phyloP scores from a whole-genome alignment of 2,113 vertebrate species.

The Sebastes fasciatus region DNA sequence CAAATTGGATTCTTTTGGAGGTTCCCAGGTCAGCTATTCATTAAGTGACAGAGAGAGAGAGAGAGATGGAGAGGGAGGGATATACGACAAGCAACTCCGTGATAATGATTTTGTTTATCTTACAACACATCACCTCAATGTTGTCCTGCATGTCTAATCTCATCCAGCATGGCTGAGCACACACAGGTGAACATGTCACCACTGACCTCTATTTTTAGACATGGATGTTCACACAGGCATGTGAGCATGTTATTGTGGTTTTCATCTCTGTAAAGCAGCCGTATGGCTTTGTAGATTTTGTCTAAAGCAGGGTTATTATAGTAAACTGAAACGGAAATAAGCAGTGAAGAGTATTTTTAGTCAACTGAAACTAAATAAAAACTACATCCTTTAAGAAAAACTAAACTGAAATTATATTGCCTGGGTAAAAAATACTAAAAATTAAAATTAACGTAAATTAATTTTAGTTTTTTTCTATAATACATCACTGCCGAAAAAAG shows the following conservation, averaged over 20 bases:
- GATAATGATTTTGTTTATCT: conserved; percentile 28
- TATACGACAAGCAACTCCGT: conserved; percentile 11
- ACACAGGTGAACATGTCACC: conserved; percentile 60
- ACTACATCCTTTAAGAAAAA: no score
- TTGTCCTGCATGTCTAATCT: conserved; percentile 58
- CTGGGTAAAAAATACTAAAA: no score
- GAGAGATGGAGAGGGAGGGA: conserved; percentile 13
- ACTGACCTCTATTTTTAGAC: conserved; percentile 67
- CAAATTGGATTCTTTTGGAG: conserved; percentile 70
- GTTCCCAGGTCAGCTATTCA: conserved; percentile 53
- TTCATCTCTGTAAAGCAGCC: conserved; percentile 11
- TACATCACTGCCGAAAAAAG: no score
- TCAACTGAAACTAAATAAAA: no score
- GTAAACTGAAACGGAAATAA: no score
- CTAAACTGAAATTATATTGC: no score
- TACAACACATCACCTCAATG: conserved; percentile 42
- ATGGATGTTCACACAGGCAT: conserved; percentile 17
- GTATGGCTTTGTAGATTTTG: conserved; percentile 8
- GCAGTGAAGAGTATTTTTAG: no score
- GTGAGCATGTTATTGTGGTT: conserved; percentile 33
- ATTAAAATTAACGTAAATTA: no score
- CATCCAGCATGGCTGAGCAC: conserved; percentile 60
- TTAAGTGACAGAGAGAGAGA: conserved; percentile 23
- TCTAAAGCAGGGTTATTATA: neutral
- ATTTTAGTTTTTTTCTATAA: no score